Evolutionary conservation across 2,797 vertebrate genomes (phyloP).

Genomic region (Cirrhinus mrigala): DNA sequence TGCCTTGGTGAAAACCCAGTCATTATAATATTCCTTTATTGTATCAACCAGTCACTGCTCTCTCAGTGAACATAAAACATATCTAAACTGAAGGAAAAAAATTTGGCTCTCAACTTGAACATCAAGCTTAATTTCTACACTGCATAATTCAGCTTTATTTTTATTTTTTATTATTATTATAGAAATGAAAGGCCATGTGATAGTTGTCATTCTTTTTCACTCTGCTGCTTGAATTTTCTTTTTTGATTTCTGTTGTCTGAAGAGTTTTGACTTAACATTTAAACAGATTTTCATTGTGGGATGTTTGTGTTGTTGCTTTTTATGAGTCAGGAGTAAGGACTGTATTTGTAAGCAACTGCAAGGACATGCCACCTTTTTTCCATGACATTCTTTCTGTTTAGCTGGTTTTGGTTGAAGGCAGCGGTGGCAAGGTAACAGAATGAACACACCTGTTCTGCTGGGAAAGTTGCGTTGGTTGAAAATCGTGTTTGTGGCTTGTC

Average conservation of each 20-base stretch:
- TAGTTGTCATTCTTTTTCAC: background rate
- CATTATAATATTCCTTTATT: background rate
- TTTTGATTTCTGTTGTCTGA: background rate
- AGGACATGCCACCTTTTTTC: background rate
- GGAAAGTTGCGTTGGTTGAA: background rate
- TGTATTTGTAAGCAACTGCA: background rate
- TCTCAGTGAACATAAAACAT: background rate
- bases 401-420: background rate
- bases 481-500: slow-evolving; percentile 10
- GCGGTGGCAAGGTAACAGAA: background rate
- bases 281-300: background rate
- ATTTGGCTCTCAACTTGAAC: background rate
- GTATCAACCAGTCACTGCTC: background rate
- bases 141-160: background rate
- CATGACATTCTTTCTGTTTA: background rate
- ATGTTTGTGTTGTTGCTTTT: background rate
- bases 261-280: background rate
- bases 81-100: background rate
- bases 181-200: background rate
- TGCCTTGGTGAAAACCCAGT: background rate
- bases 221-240: background rate
- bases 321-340: background rate
- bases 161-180: too few species aligned
- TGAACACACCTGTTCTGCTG: background rate
- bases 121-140: background rate